A percentile compares a stretch with the other conserved stretches of the same genome.
phyloP scores from a whole-genome alignment of 1,140 invertebrate species.

The Macrobrachium rosenbergii region DNA sequence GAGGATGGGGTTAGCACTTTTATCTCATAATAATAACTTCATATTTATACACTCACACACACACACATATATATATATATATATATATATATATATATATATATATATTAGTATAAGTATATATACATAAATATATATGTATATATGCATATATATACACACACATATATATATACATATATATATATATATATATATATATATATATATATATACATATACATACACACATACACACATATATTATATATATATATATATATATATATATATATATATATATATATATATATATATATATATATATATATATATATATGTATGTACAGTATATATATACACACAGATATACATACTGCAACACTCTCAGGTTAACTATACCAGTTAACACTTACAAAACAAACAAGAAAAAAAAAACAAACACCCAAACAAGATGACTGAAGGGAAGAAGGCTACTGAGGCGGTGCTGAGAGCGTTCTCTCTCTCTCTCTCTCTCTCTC shows the following conservation, averaged over 20 bases:
- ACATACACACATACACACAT: slow-evolving; percentile 3
- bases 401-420: no score
- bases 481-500: no score
- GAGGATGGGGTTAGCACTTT: no score
- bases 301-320: slow-evolving; percentile 27
- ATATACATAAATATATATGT: slow-evolving; percentile 13
- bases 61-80: slow-evolving; percentile 8
- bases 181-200: slow-evolving; percentile 8
- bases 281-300: slow-evolving; percentile 24
- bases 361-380: background rate
- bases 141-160: slow-evolving; percentile 9
- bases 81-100: slow-evolving; percentile 24
- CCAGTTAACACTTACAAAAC: background rate
- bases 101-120: background rate
- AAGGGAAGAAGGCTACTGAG: no score
- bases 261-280: slow-evolving; percentile 9
- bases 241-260: slow-evolving; percentile 24
- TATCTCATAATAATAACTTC: background rate
- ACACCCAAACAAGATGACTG: no score
- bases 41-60: background rate
- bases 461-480: no score
- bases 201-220: slow-evolving; percentile 24
- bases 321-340: background rate
- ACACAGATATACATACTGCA: background rate
- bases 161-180: slow-evolving; percentile 8